phyloP scores from a whole-genome alignment of 1,140 invertebrate genomes.

The Oryzaephilus surinamensis region DNA sequence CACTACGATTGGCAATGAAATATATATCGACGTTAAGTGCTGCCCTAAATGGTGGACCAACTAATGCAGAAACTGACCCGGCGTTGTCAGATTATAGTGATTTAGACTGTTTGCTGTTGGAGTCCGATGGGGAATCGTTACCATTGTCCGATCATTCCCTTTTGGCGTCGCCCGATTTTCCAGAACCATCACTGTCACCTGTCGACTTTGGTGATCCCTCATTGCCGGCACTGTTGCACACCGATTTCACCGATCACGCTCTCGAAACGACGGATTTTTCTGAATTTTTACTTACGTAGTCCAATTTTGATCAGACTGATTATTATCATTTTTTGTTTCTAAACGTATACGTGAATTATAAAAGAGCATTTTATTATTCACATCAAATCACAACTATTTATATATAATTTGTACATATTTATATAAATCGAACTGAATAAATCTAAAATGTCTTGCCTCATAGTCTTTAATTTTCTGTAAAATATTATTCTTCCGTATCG shows the following conservation, averaged over 20 bases:
- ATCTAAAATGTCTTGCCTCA: slow-evolving; percentile 15
- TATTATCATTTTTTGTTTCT: background rate
- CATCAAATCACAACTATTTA: background rate
- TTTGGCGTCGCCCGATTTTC: slow-evolving; percentile 32
- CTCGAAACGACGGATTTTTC: slow-evolving; percentile 26
- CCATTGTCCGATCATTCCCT: slow-evolving; percentile 36
- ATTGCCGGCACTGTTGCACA: slow-evolving; percentile 28
- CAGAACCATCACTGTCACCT: slow-evolving; percentile 29
- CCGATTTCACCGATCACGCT: slow-evolving; percentile 28
- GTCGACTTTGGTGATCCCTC: slow-evolving; percentile 30
- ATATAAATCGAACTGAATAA: slow-evolving; percentile 7
- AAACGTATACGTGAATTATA: background rate
- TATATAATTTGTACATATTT: slow-evolving; percentile 6
- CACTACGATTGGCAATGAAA: slow-evolving; percentile 71
- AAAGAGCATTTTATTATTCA: no score
- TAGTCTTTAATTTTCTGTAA: slow-evolving; percentile 15
- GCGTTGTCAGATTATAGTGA: slow-evolving; percentile 26
- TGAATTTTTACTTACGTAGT: slow-evolving; percentile 32
- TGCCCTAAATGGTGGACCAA: slow-evolving; percentile 25
- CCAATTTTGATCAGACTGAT: background rate
- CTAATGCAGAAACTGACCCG: slow-evolving; percentile 9
- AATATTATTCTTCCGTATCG: slow-evolving; percentile 1
- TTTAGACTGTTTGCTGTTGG: slow-evolving; percentile 39
- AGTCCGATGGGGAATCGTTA: slow-evolving; percentile 45
- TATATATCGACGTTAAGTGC: slow-evolving; percentile 64